Conservation (phyloP, 1,140 invertebrate genomes). For the Liolophura sinensis region DNA sequence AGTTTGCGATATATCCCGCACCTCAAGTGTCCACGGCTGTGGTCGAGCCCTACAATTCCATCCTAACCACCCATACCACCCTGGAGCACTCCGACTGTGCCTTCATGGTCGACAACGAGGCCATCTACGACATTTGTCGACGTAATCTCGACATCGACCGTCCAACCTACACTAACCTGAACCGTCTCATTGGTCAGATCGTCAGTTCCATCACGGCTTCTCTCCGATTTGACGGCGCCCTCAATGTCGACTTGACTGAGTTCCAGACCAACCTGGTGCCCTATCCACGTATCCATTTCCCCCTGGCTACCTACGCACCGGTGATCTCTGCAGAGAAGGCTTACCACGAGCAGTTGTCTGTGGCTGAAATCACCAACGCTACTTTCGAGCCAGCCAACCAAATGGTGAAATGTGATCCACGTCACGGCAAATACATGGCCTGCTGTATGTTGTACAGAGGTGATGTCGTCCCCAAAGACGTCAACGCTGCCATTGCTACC, state of each 20-base stretch:
- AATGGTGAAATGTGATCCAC: constrained; percentile 74
- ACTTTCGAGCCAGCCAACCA: constrained; percentile 80
- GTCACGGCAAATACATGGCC: constrained; percentile 43
- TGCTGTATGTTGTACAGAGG: constrained; percentile 51
- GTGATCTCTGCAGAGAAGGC: constrained; percentile 36
- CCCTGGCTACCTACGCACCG: constrained; percentile 41
- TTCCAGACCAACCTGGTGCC: constrained; percentile 67
- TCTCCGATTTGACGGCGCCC: constrained; percentile 78
- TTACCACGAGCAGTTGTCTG: constrained; percentile 76
- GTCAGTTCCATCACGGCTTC: constrained; percentile 66
- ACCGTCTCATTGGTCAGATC: constrained; percentile 74
- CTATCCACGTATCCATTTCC: constrained; percentile 32
- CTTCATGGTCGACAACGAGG: constrained; percentile 73
- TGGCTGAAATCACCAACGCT: constrained; percentile 66
- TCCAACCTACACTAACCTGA: constrained; percentile 76
- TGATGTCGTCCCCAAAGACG: constrained; percentile 67
- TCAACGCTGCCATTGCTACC: constrained; percentile 78
- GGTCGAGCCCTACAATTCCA: constrained; percentile 55
- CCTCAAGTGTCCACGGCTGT: constrained; percentile 70
- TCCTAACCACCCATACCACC: constrained; percentile 60
- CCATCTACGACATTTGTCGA: constrained; percentile 90
- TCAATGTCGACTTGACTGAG: constrained; percentile 80
- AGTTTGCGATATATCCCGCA: constrained; percentile 64
- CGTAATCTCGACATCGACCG: constrained; percentile 70
- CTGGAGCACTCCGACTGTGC: constrained; percentile 54